These are phyloP conservation scores for Misgurnus mizolepis DNA, from an alignment of 2,113 vertebrate genomes.

Conservation along the genomic window DNA sequence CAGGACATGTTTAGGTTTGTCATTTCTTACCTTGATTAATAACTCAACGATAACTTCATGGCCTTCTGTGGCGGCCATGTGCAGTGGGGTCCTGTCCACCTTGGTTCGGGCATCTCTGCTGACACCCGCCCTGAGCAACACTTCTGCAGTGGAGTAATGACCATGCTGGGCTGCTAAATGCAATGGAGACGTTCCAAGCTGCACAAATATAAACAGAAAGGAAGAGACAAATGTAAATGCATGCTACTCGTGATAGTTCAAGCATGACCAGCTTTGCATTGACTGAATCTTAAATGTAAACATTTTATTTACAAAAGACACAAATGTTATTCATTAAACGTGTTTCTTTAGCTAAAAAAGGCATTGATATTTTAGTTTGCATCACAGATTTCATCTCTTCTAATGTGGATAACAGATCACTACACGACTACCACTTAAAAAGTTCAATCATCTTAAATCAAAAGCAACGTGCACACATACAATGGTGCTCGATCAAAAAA, in stretches of 20 bases:
- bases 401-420: no score
- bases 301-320: no score
- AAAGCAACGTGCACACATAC: no score
- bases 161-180: conserved; percentile 91
- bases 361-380: no score
- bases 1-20: not conserved
- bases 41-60: conserved; percentile 85
- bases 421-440: no score
- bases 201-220: not conserved
- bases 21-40: conserved; percentile 80
- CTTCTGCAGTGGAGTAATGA: conserved; percentile 89
- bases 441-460: no score
- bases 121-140: conserved; percentile 88
- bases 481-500: no score
- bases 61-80: conserved; percentile 90
- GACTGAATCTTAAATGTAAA: no score
- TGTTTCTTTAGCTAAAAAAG: no score
- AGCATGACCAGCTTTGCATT: no score
- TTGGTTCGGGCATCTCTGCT: conserved; percentile 93
- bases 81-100: conserved; percentile 90
- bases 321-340: no score
- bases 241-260: not conserved
- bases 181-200: conserved; percentile 90
- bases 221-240: not conserved
- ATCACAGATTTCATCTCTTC: no score